Base-by-base conservation (phyloP, 2,113 vertebrate genomes). In the Scartelaos histophorus region DNA sequence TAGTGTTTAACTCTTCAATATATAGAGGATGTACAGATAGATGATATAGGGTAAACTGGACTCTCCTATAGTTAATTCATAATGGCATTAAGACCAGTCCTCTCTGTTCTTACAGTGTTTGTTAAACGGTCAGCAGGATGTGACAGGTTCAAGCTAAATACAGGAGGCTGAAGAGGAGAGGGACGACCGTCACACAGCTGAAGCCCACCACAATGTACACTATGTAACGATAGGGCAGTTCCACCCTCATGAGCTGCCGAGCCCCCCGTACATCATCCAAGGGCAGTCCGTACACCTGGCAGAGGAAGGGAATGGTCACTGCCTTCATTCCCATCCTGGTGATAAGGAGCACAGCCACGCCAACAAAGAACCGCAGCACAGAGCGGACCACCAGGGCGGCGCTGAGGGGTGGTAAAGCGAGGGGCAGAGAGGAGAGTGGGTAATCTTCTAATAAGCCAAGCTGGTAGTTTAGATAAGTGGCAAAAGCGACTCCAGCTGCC, bases 171-270 rank as follows among this genome's bases (percentile, higher is more conserved):
- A 98, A 98, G 71, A 98, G 56, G 60, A 92, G 87, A 69, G 98
- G 97, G 79, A 96, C 92, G 62, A 98, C 34, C 65, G 90, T 95
- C 46, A 94, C 93, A 66, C 95, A 96, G 70, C 92, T 93, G 82
- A 98, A 99, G 0, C 96, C 97, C n/a, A 99, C 93, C 35, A 86
- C 94, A 21, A 96, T 95, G 1, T 98, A 98, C 0, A 98, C 98
- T 0, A 97, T 88, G 57, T 97, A 99, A 64, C 97, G 95, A 75
- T 99, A 99, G 0, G 97, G 95, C 65, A 99, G 92, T 90, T 99
- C 98, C 0, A 99, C 95, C 29, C 93, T 93, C 92, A 95, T 95
- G 83, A 95, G 93, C 71, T 98, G 97, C 47, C 98, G 87, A 1
- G 97, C 98, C 72, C 70, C 91, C 47, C 95, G 93, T 7, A 97